Percentiles rank a stretch among this genome's conserved stretches.
Conservation (phyloP, 2,888 invertebrate species). For the Melieria omissa region DNA sequence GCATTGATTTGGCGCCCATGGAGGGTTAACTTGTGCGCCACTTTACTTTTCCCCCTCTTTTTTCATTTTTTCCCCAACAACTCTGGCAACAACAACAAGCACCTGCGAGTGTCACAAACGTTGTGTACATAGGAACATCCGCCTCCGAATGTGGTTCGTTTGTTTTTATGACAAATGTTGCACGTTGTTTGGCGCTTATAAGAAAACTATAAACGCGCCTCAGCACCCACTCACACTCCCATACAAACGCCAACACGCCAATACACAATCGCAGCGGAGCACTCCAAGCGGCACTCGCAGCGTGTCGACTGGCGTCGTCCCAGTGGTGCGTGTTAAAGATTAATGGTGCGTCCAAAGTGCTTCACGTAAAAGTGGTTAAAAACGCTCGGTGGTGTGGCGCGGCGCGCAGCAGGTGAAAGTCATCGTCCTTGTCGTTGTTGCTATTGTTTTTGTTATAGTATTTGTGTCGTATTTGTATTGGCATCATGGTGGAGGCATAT, state of each 20-base stretch:
- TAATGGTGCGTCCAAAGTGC: conserved; percentile 52
- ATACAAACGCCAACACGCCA: neutral
- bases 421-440: too few relatives aligned
- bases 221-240: neutral
- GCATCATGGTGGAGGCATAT: too few relatives aligned
- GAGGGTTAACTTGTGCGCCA: neutral
- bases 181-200: conserved; percentile 19
- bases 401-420: neutral
- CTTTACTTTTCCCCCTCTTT: conserved; percentile 31
- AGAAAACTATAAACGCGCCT: neutral
- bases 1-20: too few relatives aligned
- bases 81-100: neutral
- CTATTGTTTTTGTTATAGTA: too few relatives aligned
- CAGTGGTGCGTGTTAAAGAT: conserved; percentile 47
- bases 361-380: conserved; percentile 47
- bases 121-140: neutral
- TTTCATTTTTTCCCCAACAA: conserved; percentile 44
- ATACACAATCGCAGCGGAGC: conserved; percentile 2
- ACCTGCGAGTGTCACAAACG: neutral
- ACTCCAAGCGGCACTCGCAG: neutral
- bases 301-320: neutral
- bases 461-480: too few relatives aligned
- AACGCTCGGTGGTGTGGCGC: conserved; percentile 20
- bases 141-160: conserved; percentile 5
- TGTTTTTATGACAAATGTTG: conserved; percentile 54